Evolutionary conservation across 2,797 vertebrate species (phyloP).

Genomic region (Buphagus erythrorhynchus): DNA sequence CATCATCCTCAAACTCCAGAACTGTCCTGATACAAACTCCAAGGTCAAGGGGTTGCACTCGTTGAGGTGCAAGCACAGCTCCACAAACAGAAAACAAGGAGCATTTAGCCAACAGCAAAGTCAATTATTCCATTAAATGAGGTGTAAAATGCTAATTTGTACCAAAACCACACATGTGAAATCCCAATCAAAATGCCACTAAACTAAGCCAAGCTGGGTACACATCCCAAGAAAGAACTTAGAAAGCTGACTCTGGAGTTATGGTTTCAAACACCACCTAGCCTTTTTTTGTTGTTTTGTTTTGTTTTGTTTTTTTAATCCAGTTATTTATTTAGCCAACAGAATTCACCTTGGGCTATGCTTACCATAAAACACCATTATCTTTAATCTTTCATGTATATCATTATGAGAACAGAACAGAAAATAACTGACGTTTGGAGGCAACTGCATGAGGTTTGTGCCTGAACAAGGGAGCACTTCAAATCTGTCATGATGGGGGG

Average conservation of each 20-base stretch:
- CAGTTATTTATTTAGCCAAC: conserved; percentile 25
- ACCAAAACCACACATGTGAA: rapidly evolving
- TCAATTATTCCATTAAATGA: neutral
- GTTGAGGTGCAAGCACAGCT: neutral
- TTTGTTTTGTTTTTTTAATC: neutral
- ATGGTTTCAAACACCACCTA: neutral
- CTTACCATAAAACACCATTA: conserved; percentile 10
- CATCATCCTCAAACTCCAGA: neutral
- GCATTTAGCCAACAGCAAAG: neutral
- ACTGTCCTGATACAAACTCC: neutral
- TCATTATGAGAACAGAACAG: neutral
- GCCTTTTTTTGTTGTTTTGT: neutral
- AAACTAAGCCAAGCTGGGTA: neutral
- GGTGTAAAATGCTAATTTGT: neutral
- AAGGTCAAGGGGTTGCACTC: neutral
- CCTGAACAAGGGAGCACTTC: neutral
- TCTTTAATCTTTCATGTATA: conserved; percentile 46
- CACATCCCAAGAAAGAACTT: neutral
- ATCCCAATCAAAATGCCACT: neutral
- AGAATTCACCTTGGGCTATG: neutral
- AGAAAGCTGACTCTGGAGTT: neutral
- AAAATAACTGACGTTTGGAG: neutral
- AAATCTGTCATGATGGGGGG: neutral
- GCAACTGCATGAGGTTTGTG: neutral
- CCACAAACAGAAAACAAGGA: neutral